Conservation (phyloP, 2,888 invertebrate genomes). For the Hemithea aestivaria region DNA sequence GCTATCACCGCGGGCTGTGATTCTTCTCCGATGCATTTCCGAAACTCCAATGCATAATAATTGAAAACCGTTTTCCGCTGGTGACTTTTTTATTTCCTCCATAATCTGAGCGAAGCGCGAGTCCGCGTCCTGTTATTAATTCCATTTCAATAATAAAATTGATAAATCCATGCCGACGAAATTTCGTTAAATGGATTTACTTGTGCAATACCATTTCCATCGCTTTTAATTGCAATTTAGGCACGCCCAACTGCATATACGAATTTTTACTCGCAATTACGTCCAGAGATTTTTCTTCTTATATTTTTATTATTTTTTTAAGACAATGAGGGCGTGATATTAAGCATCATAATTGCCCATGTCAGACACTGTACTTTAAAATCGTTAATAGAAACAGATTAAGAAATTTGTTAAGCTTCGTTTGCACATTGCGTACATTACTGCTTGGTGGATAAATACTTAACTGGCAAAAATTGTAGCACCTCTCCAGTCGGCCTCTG, state of each 20-base stretch:
- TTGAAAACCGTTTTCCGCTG: conserved; percentile 8
- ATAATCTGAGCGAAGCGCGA: conserved; percentile 29
- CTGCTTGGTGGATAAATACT: no score
- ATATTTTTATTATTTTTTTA: no score
- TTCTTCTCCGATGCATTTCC: neutral
- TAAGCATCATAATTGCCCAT: no score
- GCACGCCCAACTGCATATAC: conserved; percentile 4
- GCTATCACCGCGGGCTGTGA: no score
- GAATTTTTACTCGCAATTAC: neutral
- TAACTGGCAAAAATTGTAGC: no score
- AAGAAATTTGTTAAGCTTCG: no score
- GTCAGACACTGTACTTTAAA: no score
- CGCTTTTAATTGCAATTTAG: conserved; percentile 13
- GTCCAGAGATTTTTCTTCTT: no score
- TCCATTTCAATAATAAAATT: conserved; percentile 33
- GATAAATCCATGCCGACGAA: conserved; percentile 25
- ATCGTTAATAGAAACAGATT: no score
- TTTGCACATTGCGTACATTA: no score
- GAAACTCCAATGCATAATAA: neutral
- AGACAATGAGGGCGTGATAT: no score
- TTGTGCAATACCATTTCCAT: conserved; percentile 11
- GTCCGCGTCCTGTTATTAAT: conserved; percentile 33
- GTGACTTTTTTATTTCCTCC: conserved; percentile 20
- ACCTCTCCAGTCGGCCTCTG: no score
- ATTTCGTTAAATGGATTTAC: conserved; percentile 8